Percentiles rank a stretch among this genome's conserved stretches.
phyloP scores from a whole-genome alignment of 2,113 vertebrate genomes.

The Hymenochirus boettgeri region DNA sequence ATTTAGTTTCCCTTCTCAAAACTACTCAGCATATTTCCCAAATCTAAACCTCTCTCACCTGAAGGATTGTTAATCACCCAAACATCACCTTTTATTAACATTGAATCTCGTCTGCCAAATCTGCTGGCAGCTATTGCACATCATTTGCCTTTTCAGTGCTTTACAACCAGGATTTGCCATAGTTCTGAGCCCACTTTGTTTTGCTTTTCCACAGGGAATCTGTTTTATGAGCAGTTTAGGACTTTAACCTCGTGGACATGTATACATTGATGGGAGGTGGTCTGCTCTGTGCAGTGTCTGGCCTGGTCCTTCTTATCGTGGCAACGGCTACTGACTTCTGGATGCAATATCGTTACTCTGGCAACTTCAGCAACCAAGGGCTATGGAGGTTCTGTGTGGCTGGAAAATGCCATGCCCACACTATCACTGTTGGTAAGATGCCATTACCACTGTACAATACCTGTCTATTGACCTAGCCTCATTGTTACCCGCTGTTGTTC shows the following conservation, averaged over 20 bases:
- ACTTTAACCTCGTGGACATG: constrained; percentile 38
- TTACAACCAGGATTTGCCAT: no score
- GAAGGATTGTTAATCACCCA: no score
- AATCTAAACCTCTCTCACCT: no score
- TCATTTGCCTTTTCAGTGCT: no score
- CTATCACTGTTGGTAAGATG: constrained; percentile 67
- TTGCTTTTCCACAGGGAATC: not conserved
- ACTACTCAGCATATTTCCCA: no score
- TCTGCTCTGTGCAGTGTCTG: constrained; percentile 65
- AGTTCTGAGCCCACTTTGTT: not conserved
- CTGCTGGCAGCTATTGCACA: no score
- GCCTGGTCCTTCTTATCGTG: constrained; percentile 71
- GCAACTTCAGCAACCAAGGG: constrained; percentile 68
- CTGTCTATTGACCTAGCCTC: no score
- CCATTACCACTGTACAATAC: no score
- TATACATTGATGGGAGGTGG: constrained; percentile 68
- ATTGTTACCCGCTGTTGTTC: no score
- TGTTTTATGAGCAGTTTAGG: not conserved
- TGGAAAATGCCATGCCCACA: constrained; percentile 72
- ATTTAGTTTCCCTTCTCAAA: no score
- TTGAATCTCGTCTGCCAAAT: no score
- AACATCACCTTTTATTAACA: no score
- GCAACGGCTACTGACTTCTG: constrained; percentile 76
- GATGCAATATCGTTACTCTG: constrained; percentile 73
- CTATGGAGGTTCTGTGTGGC: constrained; percentile 77